Conservation (phyloP, 2,797 vertebrate species). For the Rallus crepitans region DNA sequence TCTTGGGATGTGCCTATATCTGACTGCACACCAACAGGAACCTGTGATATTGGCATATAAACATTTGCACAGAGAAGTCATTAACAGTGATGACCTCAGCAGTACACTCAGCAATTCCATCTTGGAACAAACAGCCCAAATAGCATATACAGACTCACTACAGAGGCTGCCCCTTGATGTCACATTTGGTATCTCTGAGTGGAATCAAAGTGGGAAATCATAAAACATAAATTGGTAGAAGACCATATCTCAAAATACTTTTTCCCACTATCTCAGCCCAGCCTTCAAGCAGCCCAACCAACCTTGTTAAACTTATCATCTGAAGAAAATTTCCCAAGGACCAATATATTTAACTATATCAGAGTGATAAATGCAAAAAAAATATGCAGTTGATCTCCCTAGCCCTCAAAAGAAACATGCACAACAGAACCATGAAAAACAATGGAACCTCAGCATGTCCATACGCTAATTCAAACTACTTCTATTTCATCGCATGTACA, state of each 20-base stretch:
- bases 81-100: neutral
- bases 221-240: neutral
- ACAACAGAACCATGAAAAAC: neutral
- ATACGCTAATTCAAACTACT: neutral
- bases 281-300: neutral
- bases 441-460: neutral
- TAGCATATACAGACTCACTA: neutral
- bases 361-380: neutral
- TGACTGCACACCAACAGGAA: neutral
- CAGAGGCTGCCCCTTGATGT: neutral
- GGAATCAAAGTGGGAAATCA: neutral
- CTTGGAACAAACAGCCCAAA: neutral
- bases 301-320: neutral
- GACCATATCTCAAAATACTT: neutral
- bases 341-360: neutral
- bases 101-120: neutral
- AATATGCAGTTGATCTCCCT: neutral
- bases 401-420: neutral
- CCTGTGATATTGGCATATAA: neutral
- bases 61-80: neutral
- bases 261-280: neutral
- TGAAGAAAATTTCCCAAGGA: conserved; percentile 18
- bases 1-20: neutral
- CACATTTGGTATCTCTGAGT: neutral
- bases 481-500: neutral